phyloP scores from a whole-genome alignment of 1,140 invertebrate species.

The Linepithema humile region DNA sequence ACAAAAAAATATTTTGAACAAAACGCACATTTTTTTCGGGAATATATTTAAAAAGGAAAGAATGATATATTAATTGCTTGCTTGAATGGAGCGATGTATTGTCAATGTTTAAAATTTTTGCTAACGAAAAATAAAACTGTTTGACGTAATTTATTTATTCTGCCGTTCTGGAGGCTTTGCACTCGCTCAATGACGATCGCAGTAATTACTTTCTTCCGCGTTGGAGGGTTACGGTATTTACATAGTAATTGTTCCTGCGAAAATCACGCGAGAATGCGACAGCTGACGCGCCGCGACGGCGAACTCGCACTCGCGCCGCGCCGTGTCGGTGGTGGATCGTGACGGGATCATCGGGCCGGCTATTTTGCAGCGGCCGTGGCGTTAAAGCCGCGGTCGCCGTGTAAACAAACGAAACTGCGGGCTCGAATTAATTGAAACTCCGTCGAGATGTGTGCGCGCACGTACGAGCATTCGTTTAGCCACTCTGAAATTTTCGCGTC shows the following conservation, averaged over 20 bases:
- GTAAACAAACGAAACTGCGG: constrained; percentile 66
- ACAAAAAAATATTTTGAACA: background rate
- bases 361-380: constrained; percentile 60
- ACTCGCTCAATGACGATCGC: background rate
- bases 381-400: constrained; percentile 44
- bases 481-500: constrained; percentile 44
- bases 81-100: background rate
- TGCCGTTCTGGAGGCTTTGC: background rate
- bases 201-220: constrained; percentile 48
- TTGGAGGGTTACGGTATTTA: constrained; percentile 46
- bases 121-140: background rate
- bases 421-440: constrained; percentile 69
- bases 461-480: constrained; percentile 45
- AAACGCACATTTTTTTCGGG: background rate
- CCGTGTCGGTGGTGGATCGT: constrained; percentile 32
- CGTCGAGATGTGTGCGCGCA: constrained; percentile 59
- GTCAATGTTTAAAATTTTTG: background rate
- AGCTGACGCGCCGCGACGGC: constrained; percentile 32
- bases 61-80: background rate
- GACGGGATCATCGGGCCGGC: constrained; percentile 60
- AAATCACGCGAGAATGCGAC: constrained; percentile 48
- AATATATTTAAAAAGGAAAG: background rate
- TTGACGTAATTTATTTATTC: constrained; percentile 13
- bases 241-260: constrained; percentile 40
- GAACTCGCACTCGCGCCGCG: constrained; percentile 5